Percentiles rank a stretch among this genome's conserved stretches.
Conservation (phyloP, 2,113 vertebrate species). For the Saccopteryx bilineata region DNA sequence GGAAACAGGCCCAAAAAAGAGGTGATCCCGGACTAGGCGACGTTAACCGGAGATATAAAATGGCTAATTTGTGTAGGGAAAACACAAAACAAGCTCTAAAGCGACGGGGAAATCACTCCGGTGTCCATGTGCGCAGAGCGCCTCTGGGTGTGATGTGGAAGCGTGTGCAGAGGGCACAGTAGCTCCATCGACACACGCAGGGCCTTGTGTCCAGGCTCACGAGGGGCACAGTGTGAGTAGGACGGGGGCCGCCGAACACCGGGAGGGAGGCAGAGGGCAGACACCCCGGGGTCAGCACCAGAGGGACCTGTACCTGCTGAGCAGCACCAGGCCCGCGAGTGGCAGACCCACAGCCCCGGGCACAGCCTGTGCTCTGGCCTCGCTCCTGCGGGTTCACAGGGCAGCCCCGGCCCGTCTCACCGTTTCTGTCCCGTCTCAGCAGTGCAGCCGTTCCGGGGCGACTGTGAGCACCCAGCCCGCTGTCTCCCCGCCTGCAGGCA, state of each 20-base stretch:
- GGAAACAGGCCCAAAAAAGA: background rate
- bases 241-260: too few relatives aligned
- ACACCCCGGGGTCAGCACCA: background rate
- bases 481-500: background rate
- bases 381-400: rapidly evolving
- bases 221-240: too few relatives aligned
- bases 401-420: rapidly evolving
- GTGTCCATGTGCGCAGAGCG: background rate
- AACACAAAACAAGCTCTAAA: rapidly evolving
- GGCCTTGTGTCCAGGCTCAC: too few relatives aligned
- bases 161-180: too few relatives aligned
- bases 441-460: rapidly evolving
- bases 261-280: too few relatives aligned
- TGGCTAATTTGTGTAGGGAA: too few relatives aligned
- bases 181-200: too few relatives aligned
- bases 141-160: background rate
- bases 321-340: rapidly evolving
- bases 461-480: too few relatives aligned
- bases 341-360: rapidly evolving
- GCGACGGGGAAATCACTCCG: too few relatives aligned
- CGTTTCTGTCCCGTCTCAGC: rapidly evolving
- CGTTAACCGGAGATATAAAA: background rate
- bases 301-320: background rate
- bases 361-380: rapidly evolving
- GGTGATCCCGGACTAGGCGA: background rate